Evolutionary conservation across 2,888 invertebrate genomes (phyloP).

Genomic region (Busseola fusca): DNA sequence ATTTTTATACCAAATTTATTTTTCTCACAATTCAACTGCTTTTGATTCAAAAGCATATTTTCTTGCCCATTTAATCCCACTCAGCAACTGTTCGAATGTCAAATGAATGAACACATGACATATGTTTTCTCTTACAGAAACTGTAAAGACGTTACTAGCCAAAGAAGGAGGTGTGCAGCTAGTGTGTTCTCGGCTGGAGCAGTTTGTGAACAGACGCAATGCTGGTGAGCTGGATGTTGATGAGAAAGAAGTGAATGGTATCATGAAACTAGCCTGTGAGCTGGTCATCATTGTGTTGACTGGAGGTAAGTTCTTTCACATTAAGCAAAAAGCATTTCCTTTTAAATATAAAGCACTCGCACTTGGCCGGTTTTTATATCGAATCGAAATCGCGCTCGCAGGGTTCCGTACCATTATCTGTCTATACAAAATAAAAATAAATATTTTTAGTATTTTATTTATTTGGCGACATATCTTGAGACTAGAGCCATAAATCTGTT

Average conservation of each 20-base stretch:
- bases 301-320: slow-evolving; percentile 90
- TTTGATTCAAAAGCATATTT: not conserved
- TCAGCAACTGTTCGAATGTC: not conserved
- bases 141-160: slow-evolving; percentile 93
- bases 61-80: not conserved
- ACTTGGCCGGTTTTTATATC: too few relatives aligned
- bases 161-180: slow-evolving; percentile 93
- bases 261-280: slow-evolving; percentile 95
- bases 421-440: too few relatives aligned
- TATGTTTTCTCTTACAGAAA: slow-evolving; percentile 87
- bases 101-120: not conserved
- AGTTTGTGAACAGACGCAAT: slow-evolving; percentile 70
- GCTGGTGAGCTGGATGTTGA: slow-evolving; percentile 83
- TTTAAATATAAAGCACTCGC: not conserved
- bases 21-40: not conserved
- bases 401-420: too few relatives aligned
- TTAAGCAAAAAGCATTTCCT: not conserved
- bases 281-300: slow-evolving; percentile 95
- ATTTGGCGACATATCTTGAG: not conserved
- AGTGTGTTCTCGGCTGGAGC: slow-evolving; percentile 92
- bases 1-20: not conserved
- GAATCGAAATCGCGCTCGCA: too few relatives aligned
- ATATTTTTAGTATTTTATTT: too few relatives aligned
- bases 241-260: slow-evolving; percentile 82
- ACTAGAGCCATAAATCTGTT: not conserved